phyloP scores from a whole-genome alignment of 2,113 vertebrate genomes.

The Fregetta grallaria region DNA sequence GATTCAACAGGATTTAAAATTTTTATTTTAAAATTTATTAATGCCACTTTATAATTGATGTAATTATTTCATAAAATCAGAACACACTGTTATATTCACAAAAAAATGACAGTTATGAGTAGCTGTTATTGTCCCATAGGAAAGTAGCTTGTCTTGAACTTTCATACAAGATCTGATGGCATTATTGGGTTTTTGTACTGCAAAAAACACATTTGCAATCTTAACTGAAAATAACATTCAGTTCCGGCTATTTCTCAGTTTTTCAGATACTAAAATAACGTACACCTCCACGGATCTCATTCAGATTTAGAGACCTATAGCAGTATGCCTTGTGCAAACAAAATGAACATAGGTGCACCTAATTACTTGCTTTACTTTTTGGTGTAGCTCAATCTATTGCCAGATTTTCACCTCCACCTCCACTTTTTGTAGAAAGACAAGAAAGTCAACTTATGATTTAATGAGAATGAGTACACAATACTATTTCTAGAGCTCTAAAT shows the following conservation, averaged over 20 bases:
- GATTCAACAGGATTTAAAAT: not conserved
- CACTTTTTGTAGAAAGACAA: not conserved
- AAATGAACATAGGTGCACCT: not conserved
- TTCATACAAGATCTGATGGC: not conserved
- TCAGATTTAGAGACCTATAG: not conserved
- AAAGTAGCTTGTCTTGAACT: not conserved
- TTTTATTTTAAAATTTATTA: not conserved
- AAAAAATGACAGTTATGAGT: not conserved
- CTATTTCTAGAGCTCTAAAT: not conserved
- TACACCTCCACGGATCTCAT: not conserved
- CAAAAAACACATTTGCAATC: not conserved
- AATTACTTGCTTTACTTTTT: not conserved
- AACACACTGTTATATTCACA: not conserved
- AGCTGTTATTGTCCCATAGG: not conserved
- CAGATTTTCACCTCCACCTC: not conserved
- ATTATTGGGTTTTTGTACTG: not conserved
- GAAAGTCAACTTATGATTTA: not conserved
- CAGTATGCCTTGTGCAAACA: not conserved
- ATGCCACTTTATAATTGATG: not conserved
- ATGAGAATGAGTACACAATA: not conserved
- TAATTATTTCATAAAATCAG: not conserved
- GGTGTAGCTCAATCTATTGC: not conserved
- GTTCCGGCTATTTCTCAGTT: not conserved
- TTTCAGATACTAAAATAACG: not conserved
- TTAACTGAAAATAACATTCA: not conserved